A percentile compares a stretch with the other conserved stretches of the same genome.
These are phyloP conservation scores for Okamejei kenojei DNA, from an alignment of 2,797 vertebrate species.

Conservation along the genomic window DNA sequence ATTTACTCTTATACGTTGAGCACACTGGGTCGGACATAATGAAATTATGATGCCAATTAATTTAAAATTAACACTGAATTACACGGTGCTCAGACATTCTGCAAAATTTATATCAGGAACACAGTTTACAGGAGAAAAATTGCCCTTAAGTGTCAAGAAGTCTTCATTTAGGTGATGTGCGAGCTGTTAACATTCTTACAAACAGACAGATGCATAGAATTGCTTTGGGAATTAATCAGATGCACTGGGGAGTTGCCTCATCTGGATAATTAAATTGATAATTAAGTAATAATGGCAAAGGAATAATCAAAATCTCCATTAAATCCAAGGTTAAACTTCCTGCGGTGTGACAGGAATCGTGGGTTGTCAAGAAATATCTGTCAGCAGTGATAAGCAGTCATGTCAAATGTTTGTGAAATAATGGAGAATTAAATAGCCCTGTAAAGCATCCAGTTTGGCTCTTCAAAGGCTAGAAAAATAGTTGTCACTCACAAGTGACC, in stretches of 20 bases:
- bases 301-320: slow-evolving; percentile 15
- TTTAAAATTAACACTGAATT: slow-evolving; percentile 15
- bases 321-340: slow-evolving; percentile 25
- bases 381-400: background rate
- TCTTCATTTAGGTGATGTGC: background rate
- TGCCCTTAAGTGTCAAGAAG: slow-evolving; percentile 4
- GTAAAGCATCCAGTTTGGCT: background rate
- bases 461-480: background rate
- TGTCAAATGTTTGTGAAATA: slow-evolving; percentile 8
- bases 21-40: slow-evolving; percentile 2
- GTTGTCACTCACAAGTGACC: background rate
- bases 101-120: background rate
- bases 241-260: slow-evolving; percentile 11
- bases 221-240: slow-evolving; percentile 5
- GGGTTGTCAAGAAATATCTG: background rate
- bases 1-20: slow-evolving; percentile 5
- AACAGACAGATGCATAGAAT: slow-evolving; percentile 17
- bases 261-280: slow-evolving; percentile 27
- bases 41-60: slow-evolving; percentile 9
- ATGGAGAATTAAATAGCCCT: background rate
- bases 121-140: slow-evolving; percentile 7
- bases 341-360: background rate
- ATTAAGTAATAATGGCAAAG: slow-evolving; percentile 17
- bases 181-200: slow-evolving; percentile 12
- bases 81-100: background rate